Evolutionary conservation across 2,797 vertebrate genomes (phyloP).

Genomic region (Rhyacichthys aspro): DNA sequence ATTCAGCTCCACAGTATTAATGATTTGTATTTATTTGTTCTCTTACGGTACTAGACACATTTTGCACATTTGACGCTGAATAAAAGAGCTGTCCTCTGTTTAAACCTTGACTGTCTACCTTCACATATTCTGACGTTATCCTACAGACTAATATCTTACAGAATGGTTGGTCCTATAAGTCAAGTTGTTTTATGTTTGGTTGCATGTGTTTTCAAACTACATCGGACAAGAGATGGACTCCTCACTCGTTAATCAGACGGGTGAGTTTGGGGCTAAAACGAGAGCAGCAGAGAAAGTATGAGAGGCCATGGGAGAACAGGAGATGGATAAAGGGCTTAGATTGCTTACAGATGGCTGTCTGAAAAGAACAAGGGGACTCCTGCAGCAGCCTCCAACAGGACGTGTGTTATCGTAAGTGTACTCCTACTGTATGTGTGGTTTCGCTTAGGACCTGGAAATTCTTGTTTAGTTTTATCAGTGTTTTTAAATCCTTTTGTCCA

Average conservation of each 20-base stretch:
- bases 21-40: no score
- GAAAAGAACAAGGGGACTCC: constrained; percentile 46
- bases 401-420: constrained; percentile 15
- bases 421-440: constrained; percentile 3
- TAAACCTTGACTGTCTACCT: not conserved
- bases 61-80: not conserved
- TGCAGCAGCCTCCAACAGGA: constrained; percentile 5
- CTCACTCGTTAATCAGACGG: constrained; percentile 62
- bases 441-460: not conserved
- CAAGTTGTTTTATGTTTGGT: constrained; percentile 19
- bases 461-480: constrained; percentile 5
- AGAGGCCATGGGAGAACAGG: constrained; percentile 43
- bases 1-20: no score
- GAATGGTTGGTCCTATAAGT: constrained; percentile 11
- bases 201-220: constrained; percentile 22
- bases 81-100: constrained; percentile 3
- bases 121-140: constrained; percentile 22
- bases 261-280: constrained; percentile 28
- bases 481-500: not conserved
- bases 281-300: constrained; percentile 25
- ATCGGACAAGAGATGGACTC: constrained; percentile 24
- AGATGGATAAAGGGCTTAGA: constrained; percentile 71
- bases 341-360: constrained; percentile 81
- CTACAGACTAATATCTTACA: constrained; percentile 2
- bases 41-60: constrained; percentile 1